These are phyloP conservation scores for Gonocerus acuteangulatus DNA, from an alignment of 2,888 invertebrate genomes.

Conservation along the genomic window DNA sequence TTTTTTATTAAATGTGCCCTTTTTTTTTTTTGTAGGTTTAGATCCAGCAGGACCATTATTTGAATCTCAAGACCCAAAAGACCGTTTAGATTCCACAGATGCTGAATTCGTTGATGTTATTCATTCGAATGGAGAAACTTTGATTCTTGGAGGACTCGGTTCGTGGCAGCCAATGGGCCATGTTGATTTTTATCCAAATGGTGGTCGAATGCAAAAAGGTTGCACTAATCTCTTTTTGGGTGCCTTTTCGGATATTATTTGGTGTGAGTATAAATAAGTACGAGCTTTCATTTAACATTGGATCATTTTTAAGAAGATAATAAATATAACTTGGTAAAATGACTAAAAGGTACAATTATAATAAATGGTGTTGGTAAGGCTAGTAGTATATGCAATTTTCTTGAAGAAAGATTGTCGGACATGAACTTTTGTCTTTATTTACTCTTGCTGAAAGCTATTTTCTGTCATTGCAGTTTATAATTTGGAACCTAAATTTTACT, in stretches of 20 bases:
- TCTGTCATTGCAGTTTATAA: no score
- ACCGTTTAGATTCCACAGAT: constrained; percentile 73
- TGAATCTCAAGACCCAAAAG: constrained; percentile 79
- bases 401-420: no score
- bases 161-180: constrained; percentile 89
- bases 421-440: no score
- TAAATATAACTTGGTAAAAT: no score
- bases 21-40: constrained; percentile 57
- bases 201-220: constrained; percentile 84
- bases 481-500: no score
- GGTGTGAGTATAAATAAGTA: constrained; percentile 62
- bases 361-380: no score
- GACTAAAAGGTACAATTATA: no score
- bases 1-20: no score
- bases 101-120: constrained; percentile 88
- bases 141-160: constrained; percentile 81
- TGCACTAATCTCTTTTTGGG: constrained; percentile 88
- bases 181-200: constrained; percentile 87
- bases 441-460: no score
- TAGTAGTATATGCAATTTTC: no score
- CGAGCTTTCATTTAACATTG: no score
- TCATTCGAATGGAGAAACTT: constrained; percentile 85
- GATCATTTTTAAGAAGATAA: no score
- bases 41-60: constrained; percentile 89
- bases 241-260: constrained; percentile 80